Base-by-base conservation (phyloP, 2,113 vertebrate genomes). In the Chloroceryle aenea region DNA sequence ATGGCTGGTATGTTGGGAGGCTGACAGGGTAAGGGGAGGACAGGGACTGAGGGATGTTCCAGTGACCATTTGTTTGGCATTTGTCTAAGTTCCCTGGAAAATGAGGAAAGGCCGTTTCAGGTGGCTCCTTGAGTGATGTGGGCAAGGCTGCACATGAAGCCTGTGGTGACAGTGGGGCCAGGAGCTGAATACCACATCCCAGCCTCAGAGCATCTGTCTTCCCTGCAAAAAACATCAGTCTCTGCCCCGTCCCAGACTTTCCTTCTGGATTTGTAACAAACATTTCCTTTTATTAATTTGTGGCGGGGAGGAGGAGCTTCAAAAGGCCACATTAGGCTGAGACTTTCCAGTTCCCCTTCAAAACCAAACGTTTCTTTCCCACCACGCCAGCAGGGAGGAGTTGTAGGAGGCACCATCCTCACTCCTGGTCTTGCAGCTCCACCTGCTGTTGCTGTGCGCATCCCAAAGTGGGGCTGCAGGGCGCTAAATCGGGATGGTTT, bases 351-450 rank as follows among this genome's bases (percentile, higher is more conserved):
- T 27, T 48, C 3, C 12, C 30, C 23, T 23, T 3, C 6, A 10
- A n/a, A 15, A 2, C 19, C 18, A 0, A 2, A 2, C 1, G 14
- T n/a, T 6, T 34, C 30, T 34, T 8, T 3, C 3, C 5, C 18
- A 8, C 14, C 10, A 8, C 8, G 18, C 7, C 10, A 2, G 53
- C 58, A 34, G 59, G 9, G 12, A 27, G 47, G 16, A 14, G 30
- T 63, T 4, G 40, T 3, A 2, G 7, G 8, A 2, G 61, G 21
- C 16, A 0, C 7, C 11, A 3, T 7, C 8, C 32, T 26, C 56
- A 59, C 79, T 38, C 12, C 59, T 50, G 96, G 45, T 88, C 34
- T 18, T 63, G 47, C 80, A 97, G 95, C 95, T 77, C 97, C 97
- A 85, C 22, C 97, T 97, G 93, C 96, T 64, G 97, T 83, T 58